Base-by-base conservation (phyloP, 35 echinoderm and acorn worm genomes). In the Amphiura filiformis region DNA sequence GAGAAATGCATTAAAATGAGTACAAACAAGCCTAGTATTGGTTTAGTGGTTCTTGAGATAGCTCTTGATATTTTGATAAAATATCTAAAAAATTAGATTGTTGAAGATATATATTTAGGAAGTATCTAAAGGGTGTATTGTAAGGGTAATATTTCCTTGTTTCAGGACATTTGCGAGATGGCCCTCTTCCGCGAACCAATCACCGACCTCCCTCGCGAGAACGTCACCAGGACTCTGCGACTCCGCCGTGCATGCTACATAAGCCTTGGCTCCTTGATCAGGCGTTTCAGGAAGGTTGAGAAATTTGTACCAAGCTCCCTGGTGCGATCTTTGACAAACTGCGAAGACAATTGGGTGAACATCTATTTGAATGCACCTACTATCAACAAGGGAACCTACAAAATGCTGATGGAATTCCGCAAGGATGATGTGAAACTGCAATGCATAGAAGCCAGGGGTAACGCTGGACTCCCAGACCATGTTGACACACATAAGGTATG, bases 381-480 rank as follows among this genome's bases (percentile, higher is more conserved):
- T 28, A 76, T 23, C 0, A 28, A 75, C 0, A 56, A 84, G 28
- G 41, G 34, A 12, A 78, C 40, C 49, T 23, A 56, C 37, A 13
- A 44, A 20, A 65, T 77, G 14, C 14, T 78, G 38, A 84, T 49
- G 17, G 36, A 77, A 26, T 13, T 78, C 65, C 75, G 38, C 0
- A 56, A 77, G 15, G 78, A 34, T 26, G 76, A 91, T 39, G 76
- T 79, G 38, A 76, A 84, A 37, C 38, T 84, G 40, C 84, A 84
- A 75, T 91, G 89, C 42, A 34, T 85, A 20, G 49, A 84, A 5
- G 36, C 89, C 40, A 91, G 85, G 39, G 89, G 89, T 0, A 84
- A 91, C 56, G 75, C 82, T 56, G 89, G 75, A 13, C 65, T 90
- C 13, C 39, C 32, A 33, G 39, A 77, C 35, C 40, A 77, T 32